Percentiles rank a stretch among this genome's conserved stretches.
Conservation (phyloP, 2,797 vertebrate genomes). For the Hipposideros larvatus region DNA sequence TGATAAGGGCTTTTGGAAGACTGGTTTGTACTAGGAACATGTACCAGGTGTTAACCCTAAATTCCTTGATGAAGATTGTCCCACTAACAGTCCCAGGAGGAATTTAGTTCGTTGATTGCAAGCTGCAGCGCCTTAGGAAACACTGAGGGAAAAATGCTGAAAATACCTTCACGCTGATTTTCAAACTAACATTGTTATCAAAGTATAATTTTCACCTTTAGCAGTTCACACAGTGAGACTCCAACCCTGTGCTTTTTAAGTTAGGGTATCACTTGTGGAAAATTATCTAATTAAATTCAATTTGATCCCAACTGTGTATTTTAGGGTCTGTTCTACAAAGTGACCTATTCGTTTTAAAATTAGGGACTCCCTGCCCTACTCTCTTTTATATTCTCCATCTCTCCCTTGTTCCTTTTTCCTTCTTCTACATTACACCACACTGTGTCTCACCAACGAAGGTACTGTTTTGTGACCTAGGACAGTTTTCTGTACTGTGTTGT, state of each 20-base stretch:
- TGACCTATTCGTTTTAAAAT: slow-evolving; percentile 19
- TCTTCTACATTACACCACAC: not conserved
- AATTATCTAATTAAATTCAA: slow-evolving; percentile 40
- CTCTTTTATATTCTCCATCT: not conserved
- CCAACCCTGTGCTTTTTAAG: slow-evolving; percentile 28
- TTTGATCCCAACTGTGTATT: not conserved
- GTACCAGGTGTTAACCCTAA: not conserved
- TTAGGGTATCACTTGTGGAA: slow-evolving; percentile 9
- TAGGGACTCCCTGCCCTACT: not conserved
- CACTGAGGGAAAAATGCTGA: not conserved
- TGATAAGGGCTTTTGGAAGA: not conserved
- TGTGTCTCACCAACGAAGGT: not conserved
- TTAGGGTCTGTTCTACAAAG: not conserved
- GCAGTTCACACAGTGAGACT: not conserved
- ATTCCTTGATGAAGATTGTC: not conserved
- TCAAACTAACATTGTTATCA: slow-evolving; percentile 9
- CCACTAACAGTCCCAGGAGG: not conserved
- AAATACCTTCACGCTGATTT: slow-evolving; percentile 16
- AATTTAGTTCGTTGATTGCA: slow-evolving; percentile 13
- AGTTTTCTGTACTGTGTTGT: not conserved
- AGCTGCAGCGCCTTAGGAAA: not conserved
- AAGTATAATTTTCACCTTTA: slow-evolving; percentile 45
- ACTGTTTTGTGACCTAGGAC: not conserved
- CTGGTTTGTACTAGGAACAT: not conserved
- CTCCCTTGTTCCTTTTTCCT: not conserved